Evolutionary conservation across 2,797 vertebrate genomes (phyloP), one percentile per base, ranked within the genome.

Genomic region (Sebastes glaucus): DNA sequence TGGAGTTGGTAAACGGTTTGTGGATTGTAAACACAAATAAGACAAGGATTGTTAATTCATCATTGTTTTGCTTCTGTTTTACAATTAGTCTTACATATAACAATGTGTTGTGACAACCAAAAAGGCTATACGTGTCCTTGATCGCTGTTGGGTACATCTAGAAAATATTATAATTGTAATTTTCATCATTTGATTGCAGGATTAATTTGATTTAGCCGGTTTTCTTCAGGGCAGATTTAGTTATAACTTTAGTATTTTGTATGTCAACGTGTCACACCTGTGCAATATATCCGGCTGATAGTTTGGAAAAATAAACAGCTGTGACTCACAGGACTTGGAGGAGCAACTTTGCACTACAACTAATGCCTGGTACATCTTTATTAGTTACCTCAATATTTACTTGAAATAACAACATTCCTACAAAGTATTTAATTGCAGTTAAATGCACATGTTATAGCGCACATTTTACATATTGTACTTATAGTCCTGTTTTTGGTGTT

Each of bases 241-340:
- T 61, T 42, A 22, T 63, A 11, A 30, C n/a, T 42, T 18, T 3
- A 28, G 11, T 46, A 4, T 8, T 61, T 71, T 11, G 9, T 25
- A 42, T 59, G 85, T 56, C 82, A 78, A 84, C 90, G 91, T 92
- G 91, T 94, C 88, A 69, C 77, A 60, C 57, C 11, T 82, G 66
- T 76, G 62, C 53, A n/a, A 18, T 55, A 73, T 85, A 55, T 90
- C 84, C 87, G 81, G 88, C 57, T 89, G 75, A 85, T 80, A 80
- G 42, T 23, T 32, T 52, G 84, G 87, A 42, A 90, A 90, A 75
- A 78, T 80, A 92, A 88, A 93, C 85, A 89, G 82, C 84, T 82
- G 91, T 85, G 88, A 82, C 80, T 66, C 28, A 28, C 60, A 77
- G 69, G 49, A 65, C 71, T 38, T 77, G 78, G 30, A 69, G 78